Conservation (phyloP, 2,797 vertebrate species). For the Momotus momota region DNA sequence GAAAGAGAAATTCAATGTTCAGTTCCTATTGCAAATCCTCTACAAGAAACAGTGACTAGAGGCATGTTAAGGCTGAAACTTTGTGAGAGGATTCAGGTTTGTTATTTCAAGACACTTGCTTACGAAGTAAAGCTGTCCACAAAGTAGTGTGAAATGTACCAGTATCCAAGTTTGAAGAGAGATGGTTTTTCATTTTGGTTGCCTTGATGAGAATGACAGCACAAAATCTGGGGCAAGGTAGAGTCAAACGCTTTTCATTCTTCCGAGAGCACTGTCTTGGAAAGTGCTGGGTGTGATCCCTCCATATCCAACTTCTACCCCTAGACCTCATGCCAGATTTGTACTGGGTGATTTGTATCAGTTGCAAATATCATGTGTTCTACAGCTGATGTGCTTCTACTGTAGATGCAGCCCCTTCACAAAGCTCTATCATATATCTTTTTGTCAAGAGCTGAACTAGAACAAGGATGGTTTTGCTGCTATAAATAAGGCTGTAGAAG, state of each 20-base stretch:
- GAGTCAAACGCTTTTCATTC: neutral
- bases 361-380: neutral
- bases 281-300: neutral
- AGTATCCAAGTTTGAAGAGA: neutral
- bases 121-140: neutral
- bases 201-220: neutral
- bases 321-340: neutral
- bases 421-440: neutral
- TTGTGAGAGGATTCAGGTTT: neutral
- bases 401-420: neutral
- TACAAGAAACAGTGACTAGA: neutral
- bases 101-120: neutral
- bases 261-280: neutral
- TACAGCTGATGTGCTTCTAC: slow-evolving; percentile 18
- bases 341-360: neutral
- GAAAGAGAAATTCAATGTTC: neutral
- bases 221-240: neutral
- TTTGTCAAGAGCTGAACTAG: slow-evolving; percentile 2
- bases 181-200: neutral
- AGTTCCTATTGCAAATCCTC: neutral
- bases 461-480: neutral
- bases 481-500: neutral
- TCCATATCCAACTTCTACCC: neutral
- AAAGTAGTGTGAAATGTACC: neutral
- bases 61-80: neutral